Evolutionary conservation across 2,888 invertebrate genomes (phyloP).

Genomic region (Nephrotoma appendiculata): DNA sequence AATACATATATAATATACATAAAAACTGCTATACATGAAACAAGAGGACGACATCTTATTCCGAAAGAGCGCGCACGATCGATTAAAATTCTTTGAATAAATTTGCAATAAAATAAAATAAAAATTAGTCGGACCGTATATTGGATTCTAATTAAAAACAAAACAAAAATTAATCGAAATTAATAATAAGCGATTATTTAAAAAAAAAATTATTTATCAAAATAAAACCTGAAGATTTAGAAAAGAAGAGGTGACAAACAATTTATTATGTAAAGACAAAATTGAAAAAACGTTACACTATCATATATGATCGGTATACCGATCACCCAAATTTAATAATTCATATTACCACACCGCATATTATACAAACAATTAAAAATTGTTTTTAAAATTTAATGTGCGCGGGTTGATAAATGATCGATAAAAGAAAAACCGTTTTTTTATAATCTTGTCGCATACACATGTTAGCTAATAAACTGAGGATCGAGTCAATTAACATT

Average conservation of each 20-base stretch:
- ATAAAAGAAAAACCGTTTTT: background rate
- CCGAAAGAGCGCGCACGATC: background rate
- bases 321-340: background rate
- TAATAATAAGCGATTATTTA: background rate
- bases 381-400: background rate
- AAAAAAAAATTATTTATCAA: background rate
- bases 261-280: background rate
- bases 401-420: background rate
- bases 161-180: background rate
- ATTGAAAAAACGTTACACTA: background rate
- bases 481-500: background rate
- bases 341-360: background rate
- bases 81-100: background rate
- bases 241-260: background rate
- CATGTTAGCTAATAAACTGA: background rate
- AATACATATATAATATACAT: background rate
- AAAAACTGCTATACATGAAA: background rate
- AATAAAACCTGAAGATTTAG: background rate
- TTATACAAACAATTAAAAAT: background rate
- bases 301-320: no score
- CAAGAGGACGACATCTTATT: background rate
- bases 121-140: background rate
- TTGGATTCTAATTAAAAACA: background rate
- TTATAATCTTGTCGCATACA: background rate
- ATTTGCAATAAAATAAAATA: background rate